Evolutionary conservation across 2,797 vertebrate species (phyloP).

Genomic region (Coilia nasus): DNA sequence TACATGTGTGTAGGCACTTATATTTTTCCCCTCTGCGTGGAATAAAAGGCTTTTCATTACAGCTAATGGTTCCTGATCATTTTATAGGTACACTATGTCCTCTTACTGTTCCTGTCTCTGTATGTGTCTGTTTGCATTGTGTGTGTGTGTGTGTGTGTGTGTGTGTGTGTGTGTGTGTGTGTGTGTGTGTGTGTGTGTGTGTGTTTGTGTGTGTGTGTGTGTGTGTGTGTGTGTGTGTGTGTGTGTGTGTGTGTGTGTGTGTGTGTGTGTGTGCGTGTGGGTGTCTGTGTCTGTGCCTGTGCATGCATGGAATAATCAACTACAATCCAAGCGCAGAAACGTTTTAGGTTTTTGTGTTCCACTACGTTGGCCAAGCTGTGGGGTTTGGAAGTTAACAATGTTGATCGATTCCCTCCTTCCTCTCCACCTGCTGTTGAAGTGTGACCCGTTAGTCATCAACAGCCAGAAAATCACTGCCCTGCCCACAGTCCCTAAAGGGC

Average conservation of each 20-base stretch:
- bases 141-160: no score
- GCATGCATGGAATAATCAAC: no score
- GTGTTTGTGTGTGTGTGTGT: no score
- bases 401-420: not conserved
- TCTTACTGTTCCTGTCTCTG: not conserved
- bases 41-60: constrained; percentile 13
- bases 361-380: not conserved
- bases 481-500: not conserved
- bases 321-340: not conserved
- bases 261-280: no score
- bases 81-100: not conserved
- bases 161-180: no score
- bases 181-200: no score
- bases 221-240: no score
- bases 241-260: no score
- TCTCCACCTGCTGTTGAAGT: constrained; percentile 9
- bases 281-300: no score
- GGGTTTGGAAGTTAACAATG: not conserved
- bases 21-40: not conserved
- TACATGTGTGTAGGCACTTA: not conserved
- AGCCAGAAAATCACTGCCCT: not conserved
- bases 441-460: constrained; percentile 18
- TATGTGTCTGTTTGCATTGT: not conserved
- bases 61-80: not conserved
- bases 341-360: not conserved